Base-by-base conservation (phyloP, 2,888 invertebrate genomes). In the Melanargia galathea region DNA sequence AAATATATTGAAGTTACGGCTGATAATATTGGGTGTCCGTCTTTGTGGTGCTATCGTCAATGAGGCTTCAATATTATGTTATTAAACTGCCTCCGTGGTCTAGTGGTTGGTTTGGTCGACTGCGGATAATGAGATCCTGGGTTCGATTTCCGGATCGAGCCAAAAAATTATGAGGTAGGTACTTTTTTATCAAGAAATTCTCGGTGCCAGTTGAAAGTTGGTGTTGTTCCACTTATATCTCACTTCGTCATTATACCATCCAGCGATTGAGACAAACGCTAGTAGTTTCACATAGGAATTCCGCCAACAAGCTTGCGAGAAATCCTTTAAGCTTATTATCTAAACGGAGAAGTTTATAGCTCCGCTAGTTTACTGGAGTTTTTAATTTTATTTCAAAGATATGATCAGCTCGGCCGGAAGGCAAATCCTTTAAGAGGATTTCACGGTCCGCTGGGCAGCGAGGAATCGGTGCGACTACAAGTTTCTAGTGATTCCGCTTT, bases 1-100 rank as follows among this genome's bases (percentile, higher is more conserved):
- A 76, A 76, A 81, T 80, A 80, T 80, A 82, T 80, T 77, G 74
- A 75, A 76, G 76, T 77, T 77, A 69, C 67, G 64, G 59, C 57
- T 16, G 70, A 70, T 74, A 76, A 70, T 76, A 76, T 75, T 72
- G 70, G 67, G 66, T 65, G 54, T 54, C n/a, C 60, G 60, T 46
- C 58, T 67, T 66, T 63, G 56, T 57, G 55, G 35, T 52, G 40
- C 56, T 59, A 33, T 38, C 24, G 13, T 60, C 63, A 60, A 52
- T 16, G 46, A 60, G 26, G 16, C 43, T 30, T 33, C 58, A 58
- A 60, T 59, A 33, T 10, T 52, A 55, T 55, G 48, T 22, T 62
- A 55, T 55, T 63, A 54, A 52, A 54, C 43, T 38, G 56, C 30
- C 26, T n/a, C n/a, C n/a, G n/a, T n/a, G n/a, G n/a, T n/a, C n/a